Evolutionary conservation across 2,888 invertebrate genomes (phyloP).

Genomic region (Hirtodrosophila alboralis): DNA sequence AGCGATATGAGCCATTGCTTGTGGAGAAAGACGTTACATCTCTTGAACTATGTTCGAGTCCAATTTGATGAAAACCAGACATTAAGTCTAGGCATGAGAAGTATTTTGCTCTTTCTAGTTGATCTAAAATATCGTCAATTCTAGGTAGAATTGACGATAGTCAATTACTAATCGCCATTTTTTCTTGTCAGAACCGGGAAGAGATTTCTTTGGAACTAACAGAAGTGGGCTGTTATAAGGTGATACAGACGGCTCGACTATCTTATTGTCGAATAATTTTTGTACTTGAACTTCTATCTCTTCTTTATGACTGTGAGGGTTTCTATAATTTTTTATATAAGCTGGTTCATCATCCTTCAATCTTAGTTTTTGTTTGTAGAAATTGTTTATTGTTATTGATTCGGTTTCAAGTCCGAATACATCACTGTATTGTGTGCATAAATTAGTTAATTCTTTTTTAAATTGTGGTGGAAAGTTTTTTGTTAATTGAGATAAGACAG

Average conservation of each 20-base stretch:
- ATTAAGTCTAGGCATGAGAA: conserved; percentile 11
- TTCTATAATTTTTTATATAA: conserved; percentile 4
- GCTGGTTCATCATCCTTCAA: conserved; percentile 8
- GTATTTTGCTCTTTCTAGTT: conserved; percentile 1
- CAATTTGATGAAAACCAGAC: conserved; percentile 7
- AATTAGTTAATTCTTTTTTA: conserved; percentile 7
- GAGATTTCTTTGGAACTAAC: not conserved
- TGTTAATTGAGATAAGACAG: conserved; percentile 6
- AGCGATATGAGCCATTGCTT: conserved; percentile 6
- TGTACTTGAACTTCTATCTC: conserved; percentile 1
- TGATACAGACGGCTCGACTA: conserved; percentile 3
- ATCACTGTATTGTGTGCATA: conserved; percentile 22
- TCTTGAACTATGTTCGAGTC: conserved; percentile 5
- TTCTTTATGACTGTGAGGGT: too few species aligned
- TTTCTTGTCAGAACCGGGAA: not conserved
- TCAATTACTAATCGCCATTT: conserved; percentile 10
- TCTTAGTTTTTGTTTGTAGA: conserved; percentile 4
- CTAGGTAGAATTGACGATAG: conserved; percentile 3
- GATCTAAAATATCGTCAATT: conserved; percentile 7
- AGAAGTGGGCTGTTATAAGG: conserved; percentile 4
- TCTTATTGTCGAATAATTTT: not conserved
- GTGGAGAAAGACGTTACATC: conserved; percentile 5
- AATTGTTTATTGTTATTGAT: conserved; percentile 7
- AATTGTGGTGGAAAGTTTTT: conserved; percentile 9
- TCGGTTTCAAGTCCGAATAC: conserved; percentile 13